Evolutionary conservation across 2,113 vertebrate genomes (phyloP).

Genomic region (Phalacrocorax aristotelis): DNA sequence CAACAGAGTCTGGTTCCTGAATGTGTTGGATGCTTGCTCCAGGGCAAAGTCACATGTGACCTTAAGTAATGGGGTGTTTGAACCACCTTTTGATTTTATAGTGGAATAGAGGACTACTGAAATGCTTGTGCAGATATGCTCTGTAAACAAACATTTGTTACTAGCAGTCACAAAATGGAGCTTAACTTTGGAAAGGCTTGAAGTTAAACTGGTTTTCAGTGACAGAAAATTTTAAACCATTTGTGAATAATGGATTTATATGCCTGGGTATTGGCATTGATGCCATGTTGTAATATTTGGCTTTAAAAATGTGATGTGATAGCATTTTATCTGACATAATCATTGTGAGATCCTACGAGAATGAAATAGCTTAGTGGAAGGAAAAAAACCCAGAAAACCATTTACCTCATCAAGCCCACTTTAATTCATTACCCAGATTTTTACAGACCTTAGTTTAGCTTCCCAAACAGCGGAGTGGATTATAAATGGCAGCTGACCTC

Average conservation of each 20-base stretch:
- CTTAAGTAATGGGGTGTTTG: background rate
- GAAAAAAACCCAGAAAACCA: background rate
- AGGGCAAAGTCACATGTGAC: background rate
- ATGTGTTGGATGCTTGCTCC: background rate
- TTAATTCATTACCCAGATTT: background rate
- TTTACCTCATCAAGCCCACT: background rate
- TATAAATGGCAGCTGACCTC: background rate
- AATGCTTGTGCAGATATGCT: background rate
- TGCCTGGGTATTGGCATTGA: background rate
- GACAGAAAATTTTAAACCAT: background rate
- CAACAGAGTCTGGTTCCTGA: background rate
- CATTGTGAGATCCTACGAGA: background rate
- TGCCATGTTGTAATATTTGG: background rate
- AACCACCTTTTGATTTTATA: background rate
- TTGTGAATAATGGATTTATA: background rate
- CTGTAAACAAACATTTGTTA: background rate
- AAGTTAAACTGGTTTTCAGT: background rate
- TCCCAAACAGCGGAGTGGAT: background rate
- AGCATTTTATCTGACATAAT: background rate
- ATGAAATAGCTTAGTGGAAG: background rate
- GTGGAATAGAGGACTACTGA: background rate
- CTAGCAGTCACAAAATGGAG: background rate
- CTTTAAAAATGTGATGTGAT: background rate
- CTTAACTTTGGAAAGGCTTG: background rate
- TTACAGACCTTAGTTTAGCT: background rate